These are phyloP conservation scores for Periophthalmus magnuspinnatus DNA, from an alignment of 2,797 vertebrate genomes.

Conservation along the genomic window DNA sequence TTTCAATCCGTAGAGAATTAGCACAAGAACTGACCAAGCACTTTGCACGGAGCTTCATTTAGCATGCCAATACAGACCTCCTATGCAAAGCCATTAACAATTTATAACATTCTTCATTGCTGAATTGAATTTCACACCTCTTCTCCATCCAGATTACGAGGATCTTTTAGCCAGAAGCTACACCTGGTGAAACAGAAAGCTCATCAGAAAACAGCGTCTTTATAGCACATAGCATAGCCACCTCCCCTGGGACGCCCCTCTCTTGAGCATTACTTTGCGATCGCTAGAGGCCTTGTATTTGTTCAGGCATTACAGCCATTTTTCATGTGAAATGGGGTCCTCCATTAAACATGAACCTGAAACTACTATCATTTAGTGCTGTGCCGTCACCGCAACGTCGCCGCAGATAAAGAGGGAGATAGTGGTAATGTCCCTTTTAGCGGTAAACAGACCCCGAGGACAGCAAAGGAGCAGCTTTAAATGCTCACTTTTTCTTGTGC, in stretches of 20 bases:
- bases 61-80: constrained; percentile 28
- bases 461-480: constrained; percentile 7
- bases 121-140: constrained; percentile 41
- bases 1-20: constrained; percentile 23
- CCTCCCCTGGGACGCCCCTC: constrained; percentile 23
- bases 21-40: constrained; percentile 16
- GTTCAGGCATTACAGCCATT: constrained; percentile 57
- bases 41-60: constrained; percentile 26
- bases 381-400: constrained; percentile 38
- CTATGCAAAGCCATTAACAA: constrained; percentile 24
- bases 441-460: background rate
- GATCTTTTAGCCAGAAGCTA: constrained; percentile 21
- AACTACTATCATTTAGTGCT: constrained; percentile 53
- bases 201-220: constrained; percentile 42
- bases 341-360: constrained; percentile 68
- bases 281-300: constrained; percentile 53
- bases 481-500: constrained; percentile 6
- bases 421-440: constrained; percentile 11
- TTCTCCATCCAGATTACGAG: constrained; percentile 26
- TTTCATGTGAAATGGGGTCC: constrained; percentile 65
- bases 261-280: constrained; percentile 34
- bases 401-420: constrained; percentile 35
- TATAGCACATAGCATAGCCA: constrained; percentile 42
- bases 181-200: constrained; percentile 27
- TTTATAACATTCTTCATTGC: constrained; percentile 36